Conservation (phyloP, 2,113 vertebrate genomes). For the Regulus satrapa region DNA sequence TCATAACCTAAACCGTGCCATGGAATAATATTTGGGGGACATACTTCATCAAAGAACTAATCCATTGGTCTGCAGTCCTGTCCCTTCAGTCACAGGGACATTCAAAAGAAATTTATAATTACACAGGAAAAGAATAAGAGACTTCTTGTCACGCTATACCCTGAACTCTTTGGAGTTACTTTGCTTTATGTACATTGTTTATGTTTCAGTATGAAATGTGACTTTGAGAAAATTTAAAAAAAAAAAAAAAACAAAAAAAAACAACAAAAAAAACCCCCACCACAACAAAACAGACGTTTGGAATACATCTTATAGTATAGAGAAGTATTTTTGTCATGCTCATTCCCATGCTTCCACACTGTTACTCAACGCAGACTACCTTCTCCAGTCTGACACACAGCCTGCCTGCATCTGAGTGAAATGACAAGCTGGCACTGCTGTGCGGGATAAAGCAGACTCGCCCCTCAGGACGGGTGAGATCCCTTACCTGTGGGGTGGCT, state of each 20-base stretch:
- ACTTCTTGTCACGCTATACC: neutral
- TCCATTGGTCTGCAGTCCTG: neutral
- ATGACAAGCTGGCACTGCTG: too few species aligned
- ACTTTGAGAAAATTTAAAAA: neutral
- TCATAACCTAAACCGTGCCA: neutral
- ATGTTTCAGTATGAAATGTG: neutral
- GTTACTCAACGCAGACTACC: neutral
- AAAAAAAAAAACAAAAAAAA: neutral
- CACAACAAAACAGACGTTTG: neutral
- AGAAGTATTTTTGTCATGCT: neutral
- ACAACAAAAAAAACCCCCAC: too few species aligned
- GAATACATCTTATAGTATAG: neutral
- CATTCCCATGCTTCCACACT: fast-evolving
- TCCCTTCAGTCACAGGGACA: neutral
- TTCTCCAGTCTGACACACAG: neutral
- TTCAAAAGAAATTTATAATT: neutral
- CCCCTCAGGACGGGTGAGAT: too few species aligned
- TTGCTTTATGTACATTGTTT: neutral
- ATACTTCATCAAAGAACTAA: neutral
- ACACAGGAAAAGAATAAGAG: neutral
- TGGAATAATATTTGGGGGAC: neutral
- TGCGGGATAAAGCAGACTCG: fast-evolving
- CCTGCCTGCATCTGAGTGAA: fast-evolving
- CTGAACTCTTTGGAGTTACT: neutral
- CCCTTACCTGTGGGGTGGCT: conserved; percentile 84